Evolutionary conservation across 2,888 invertebrate genomes (phyloP), one percentile per base, ranked within the genome.

Genomic region (Aphidius colemani): DNA sequence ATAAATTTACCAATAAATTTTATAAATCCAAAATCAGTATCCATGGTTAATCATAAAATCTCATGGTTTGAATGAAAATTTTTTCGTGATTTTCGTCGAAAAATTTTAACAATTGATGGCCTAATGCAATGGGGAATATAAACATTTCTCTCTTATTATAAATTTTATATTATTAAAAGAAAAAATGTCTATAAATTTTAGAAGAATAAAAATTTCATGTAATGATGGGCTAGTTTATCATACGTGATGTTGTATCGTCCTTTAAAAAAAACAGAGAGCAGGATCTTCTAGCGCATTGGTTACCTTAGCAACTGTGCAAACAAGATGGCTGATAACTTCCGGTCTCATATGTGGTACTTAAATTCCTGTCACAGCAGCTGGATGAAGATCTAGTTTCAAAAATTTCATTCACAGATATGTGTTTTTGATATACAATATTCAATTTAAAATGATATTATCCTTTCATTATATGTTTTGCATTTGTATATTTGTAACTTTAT

Each of bases 251-350:
- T 30, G 5, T 13, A 13, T 48, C 48, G 7, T 13, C 13, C 11
- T 13, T 8, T 41, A 55, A 43, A n/a, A n/a, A 39, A 57, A 45
- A 44, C 13, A 18, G 13, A 2, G 13, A 18, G 13, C 2, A 39
- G 10, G n/a, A 44, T 7, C 41, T 78, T 77, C 75, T 72, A 75
- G 74, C 59, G 41, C 46, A 45, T 74, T 74, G 40, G 81, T 78
- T 75, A 73, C 79, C 75, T 78, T 81, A 72, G 79, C 78, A 80
- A 81, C 81, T 80, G 81, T 80, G 77, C 81, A 82, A 80, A 82
- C 81, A 82, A 81, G 74, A 82, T 81, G 81, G 80, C 79, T 74
- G 80, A 67, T 74, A 76, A 80, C 80, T 81, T 81, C 81, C 81
- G 80, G 80, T 81, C 81, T 78, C 30, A 30, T 30, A 30, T 30